Evolutionary conservation across 2,113 vertebrate genomes (phyloP), one percentile per base, ranked within the genome.

Genomic region (Anguilla japonica): DNA sequence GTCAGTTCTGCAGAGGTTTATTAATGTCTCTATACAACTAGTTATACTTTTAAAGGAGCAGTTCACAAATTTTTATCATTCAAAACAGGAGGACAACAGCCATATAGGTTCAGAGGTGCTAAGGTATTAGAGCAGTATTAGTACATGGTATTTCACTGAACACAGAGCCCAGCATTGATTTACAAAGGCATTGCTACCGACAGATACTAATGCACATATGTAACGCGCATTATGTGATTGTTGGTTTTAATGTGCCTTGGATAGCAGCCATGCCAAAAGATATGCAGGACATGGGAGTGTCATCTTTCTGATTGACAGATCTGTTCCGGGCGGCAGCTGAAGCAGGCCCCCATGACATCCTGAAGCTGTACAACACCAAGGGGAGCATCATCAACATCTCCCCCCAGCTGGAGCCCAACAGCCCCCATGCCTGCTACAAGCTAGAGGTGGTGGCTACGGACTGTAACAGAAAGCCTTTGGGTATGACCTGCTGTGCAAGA

Each of bases 351-450:
- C 93, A 96, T 13, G 95, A 96, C 92, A 95, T 96, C 87, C 90
- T 96, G 89, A 96, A 96, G 87, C 92, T 96, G 56, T 96, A 96
- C 91, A 96, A 94, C 90, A 91, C 93, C 79, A 94, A 93, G 89
- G 95, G 95, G 85, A 95, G 92, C 93, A 95, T 96, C 86, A 95
- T 95, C 93, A 96, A 96, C 91, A 96, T 96, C 91, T 95, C 94
- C 29, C 94, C 94, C 0, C 89, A 88, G 78, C 89, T 96, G 88
- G 93, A 94, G 81, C 92, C 94, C 79, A 96, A 96, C 91, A 89
- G 26, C 79, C 92, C 91, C 0, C 89, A 89, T 87, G 89, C 90
- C 85, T 90, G 91, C 91, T 96, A 96, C 93, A 94, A 95, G 87
- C 93, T 96, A 89, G 95, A 96, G 89, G 95, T 96, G 90, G 95